Evolutionary conservation across 2,113 vertebrate genomes (phyloP).

Genomic region (Oenanthe melanoleuca): DNA sequence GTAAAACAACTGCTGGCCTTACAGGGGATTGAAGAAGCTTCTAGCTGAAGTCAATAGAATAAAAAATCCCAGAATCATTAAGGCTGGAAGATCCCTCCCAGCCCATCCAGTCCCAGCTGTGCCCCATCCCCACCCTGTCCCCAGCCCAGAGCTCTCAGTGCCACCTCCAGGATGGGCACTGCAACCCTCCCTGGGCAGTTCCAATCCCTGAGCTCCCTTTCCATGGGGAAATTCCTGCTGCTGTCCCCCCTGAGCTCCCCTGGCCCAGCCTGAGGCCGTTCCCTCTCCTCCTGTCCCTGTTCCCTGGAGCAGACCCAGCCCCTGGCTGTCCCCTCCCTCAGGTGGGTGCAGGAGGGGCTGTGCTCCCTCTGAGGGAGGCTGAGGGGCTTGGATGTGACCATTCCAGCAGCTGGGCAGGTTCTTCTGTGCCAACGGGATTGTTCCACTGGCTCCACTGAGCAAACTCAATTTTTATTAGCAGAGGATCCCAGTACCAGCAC

Average conservation of each 20-base stretch:
- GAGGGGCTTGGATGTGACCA: background rate
- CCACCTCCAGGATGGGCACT: background rate
- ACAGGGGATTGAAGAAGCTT: background rate
- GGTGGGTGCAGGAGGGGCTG: background rate
- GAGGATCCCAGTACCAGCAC: background rate
- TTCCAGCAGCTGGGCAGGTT: background rate
- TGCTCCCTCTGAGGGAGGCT: background rate
- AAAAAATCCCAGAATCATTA: background rate
- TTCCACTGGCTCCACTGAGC: background rate
- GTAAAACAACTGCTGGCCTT: background rate
- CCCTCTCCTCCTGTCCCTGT: background rate
- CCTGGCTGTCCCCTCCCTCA: too few relatives aligned
- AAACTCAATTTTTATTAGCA: background rate
- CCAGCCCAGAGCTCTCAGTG: background rate
- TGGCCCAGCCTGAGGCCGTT: background rate
- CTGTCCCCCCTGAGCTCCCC: accelerated
- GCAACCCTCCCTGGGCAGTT: background rate
- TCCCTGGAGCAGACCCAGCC: background rate
- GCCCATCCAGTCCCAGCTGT: accelerated
- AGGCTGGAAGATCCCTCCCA: background rate
- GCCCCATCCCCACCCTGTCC: accelerated
- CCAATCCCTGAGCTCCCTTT: background rate
- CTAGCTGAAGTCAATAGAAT: background rate
- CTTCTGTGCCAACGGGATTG: background rate
- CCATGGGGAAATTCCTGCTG: background rate